Evolutionary conservation across 2,113 vertebrate genomes (phyloP).

Genomic region (Hippocampus guttulatus): DNA sequence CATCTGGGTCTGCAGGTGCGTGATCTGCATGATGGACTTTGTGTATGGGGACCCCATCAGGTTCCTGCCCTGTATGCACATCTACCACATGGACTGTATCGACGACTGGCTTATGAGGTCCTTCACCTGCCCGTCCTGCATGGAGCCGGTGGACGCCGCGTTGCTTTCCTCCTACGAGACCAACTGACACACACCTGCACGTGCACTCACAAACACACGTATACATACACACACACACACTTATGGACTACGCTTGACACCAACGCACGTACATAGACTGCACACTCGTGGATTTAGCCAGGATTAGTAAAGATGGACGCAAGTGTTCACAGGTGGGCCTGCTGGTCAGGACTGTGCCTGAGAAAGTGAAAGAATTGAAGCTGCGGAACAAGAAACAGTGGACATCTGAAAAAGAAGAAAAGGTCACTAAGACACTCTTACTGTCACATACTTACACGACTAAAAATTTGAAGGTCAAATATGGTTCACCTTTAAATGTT

Average conservation of each 20-base stretch:
- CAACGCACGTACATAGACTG: constrained; percentile 8
- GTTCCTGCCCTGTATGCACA: constrained; percentile 99
- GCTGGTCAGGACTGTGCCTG: constrained; percentile 69
- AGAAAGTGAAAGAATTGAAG: constrained; percentile 26
- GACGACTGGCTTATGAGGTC: constrained; percentile 99
- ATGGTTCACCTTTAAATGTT: background rate
- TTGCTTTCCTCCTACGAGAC: constrained; percentile 96
- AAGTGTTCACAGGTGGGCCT: constrained; percentile 44
- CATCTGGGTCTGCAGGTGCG: constrained; percentile 76
- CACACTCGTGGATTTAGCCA: constrained; percentile 33
- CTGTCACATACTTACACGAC: background rate
- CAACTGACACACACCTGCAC: constrained; percentile 76
- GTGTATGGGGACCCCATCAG: constrained; percentile 96
- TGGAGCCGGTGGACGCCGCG: constrained; percentile 97
- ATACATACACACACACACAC: constrained; percentile 12
- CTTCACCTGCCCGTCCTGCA: constrained; percentile 98
- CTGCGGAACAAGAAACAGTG: constrained; percentile 6
- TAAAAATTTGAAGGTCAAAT: background rate
- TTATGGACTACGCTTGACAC: constrained; percentile 1
- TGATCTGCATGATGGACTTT: constrained; percentile 99
- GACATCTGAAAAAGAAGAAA: background rate
- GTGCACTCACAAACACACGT: constrained; percentile 9
- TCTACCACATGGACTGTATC: constrained; percentile 99
- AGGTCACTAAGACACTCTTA: background rate
- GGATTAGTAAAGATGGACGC: constrained; percentile 45